Evolutionary conservation across 1,140 invertebrate genomes (phyloP).

Genomic region (Bombus sibiricus): DNA sequence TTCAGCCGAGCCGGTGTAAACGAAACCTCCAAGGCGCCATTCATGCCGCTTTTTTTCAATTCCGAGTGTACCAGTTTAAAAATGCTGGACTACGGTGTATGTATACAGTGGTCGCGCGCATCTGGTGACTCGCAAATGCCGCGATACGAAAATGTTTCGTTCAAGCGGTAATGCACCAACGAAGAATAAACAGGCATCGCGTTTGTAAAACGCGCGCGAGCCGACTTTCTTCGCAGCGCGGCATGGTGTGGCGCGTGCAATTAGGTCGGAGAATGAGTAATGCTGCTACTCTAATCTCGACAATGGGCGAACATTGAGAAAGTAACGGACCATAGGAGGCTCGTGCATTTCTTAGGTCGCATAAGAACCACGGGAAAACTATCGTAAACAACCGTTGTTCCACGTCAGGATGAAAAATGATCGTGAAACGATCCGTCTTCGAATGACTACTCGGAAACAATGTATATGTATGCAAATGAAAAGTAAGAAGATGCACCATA

Average conservation of each 20-base stretch:
- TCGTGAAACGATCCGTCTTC: not conserved
- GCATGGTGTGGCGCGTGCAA: conserved; percentile 33
- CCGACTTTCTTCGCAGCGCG: conserved; percentile 35
- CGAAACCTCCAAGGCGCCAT: conserved; percentile 46
- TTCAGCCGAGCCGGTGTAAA: conserved; percentile 48
- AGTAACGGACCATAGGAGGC: conserved; percentile 29
- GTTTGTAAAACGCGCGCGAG: not conserved
- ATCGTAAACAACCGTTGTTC: conserved; percentile 1
- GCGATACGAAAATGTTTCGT: conserved; percentile 30
- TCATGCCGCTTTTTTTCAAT: conserved; percentile 43
- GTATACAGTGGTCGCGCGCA: not conserved
- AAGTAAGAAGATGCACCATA: not conserved
- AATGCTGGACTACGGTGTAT: not conserved
- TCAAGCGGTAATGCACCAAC: not conserved
- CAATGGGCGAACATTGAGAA: conserved; percentile 36
- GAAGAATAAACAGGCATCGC: conserved; percentile 8
- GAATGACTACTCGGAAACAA: not conserved
- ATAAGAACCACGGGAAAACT: conserved; percentile 25
- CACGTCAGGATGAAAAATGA: not conserved
- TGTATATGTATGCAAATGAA: not conserved
- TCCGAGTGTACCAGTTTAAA: conserved; percentile 42
- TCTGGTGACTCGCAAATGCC: not conserved
- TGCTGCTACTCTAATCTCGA: conserved; percentile 52
- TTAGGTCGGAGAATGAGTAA: conserved; percentile 56
- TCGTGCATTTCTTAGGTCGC: conserved; percentile 4